phyloP scores from a whole-genome alignment of 2,888 invertebrate genomes.

The Himalopsyche tibetana region DNA sequence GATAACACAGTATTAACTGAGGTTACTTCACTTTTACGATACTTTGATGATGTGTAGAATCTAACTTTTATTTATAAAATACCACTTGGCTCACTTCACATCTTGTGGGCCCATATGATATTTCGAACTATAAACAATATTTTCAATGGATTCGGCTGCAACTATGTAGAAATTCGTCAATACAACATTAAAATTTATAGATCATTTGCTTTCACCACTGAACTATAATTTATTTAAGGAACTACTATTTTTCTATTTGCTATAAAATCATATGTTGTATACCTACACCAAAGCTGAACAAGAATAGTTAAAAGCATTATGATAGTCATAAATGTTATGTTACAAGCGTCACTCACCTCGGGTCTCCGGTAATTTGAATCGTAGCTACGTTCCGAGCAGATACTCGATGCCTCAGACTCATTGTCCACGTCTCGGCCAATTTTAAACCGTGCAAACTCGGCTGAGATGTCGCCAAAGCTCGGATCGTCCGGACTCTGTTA shows the following conservation, averaged over 20 bases:
- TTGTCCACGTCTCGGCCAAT: constrained; percentile 80
- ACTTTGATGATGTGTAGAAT: too few species aligned
- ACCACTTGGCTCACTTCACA: too few species aligned
- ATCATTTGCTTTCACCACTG: too few species aligned
- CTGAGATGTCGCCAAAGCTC: constrained; percentile 67
- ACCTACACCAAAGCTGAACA: constrained; percentile 47
- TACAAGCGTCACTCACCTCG: constrained; percentile 81
- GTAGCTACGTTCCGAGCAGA: constrained; percentile 93
- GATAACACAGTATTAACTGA: too few species aligned
- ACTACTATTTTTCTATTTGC: constrained; percentile 14
- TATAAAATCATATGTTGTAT: not conserved
- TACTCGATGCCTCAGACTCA: constrained; percentile 96
- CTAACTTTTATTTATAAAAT: too few species aligned
- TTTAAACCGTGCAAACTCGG: constrained; percentile 70
- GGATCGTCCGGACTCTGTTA: constrained; percentile 76
- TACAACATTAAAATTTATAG: too few species aligned
- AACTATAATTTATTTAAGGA: not conserved
- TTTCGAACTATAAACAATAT: too few species aligned
- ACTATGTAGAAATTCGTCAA: too few species aligned
- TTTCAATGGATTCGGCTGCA: too few species aligned
- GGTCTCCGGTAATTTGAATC: constrained; percentile 88
- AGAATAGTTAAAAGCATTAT: constrained; percentile 44
- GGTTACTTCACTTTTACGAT: too few species aligned
- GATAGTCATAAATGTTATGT: constrained; percentile 31
- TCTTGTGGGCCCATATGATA: too few species aligned